Evolutionary conservation across 2,113 vertebrate species (phyloP), one percentile per base, ranked within the genome.

Genomic region (Potamarius usumacintae): DNA sequence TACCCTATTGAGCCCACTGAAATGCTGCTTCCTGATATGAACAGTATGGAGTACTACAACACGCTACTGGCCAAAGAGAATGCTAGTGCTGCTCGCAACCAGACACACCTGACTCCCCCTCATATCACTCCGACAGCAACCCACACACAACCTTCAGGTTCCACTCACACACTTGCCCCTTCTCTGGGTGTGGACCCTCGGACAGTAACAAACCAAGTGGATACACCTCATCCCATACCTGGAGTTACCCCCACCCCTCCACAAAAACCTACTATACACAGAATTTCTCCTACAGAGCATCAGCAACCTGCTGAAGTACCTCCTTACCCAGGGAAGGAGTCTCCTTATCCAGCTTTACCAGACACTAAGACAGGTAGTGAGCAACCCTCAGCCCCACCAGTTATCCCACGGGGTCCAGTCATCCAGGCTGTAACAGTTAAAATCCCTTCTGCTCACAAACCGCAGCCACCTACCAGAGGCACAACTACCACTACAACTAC

Each of bases 31-130:
- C 95, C 95, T 0, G 95, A 96, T 90, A 96, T 96, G 95, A 96
- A 96, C 92, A 96, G 95, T 81, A 89, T 96, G 89, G 95, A 96
- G 89, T 96, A 96, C 84, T 96, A 96, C 90, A 95, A 91, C 80
- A 95, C 94, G 80, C 91, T 96, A 74, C 88, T 94, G 87, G 94
- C 93, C 58, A 90, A 93, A 71, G 93, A 95, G 87, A 88, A 91
- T 18, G 85, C 88, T 77, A 90, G 85, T 80, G 80, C 84, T 79
- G 87, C 72, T n/a, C 57, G 83, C 34, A 90, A 91, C 72, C 79
- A 58, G 67, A 90, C 89, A 27, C 84, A 93, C 93, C 71, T 69
- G 79, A n/a, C 91, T 92, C 17, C 92, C 89, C 69, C 85, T 84
- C 93, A 65, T 76, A 82, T 87, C n/a, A 84, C 55, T 8, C 89